A percentile compares a stretch with the other conserved stretches of the same genome.
phyloP scores from a whole-genome alignment of 2,797 vertebrate species.

The Esox lucius region DNA sequence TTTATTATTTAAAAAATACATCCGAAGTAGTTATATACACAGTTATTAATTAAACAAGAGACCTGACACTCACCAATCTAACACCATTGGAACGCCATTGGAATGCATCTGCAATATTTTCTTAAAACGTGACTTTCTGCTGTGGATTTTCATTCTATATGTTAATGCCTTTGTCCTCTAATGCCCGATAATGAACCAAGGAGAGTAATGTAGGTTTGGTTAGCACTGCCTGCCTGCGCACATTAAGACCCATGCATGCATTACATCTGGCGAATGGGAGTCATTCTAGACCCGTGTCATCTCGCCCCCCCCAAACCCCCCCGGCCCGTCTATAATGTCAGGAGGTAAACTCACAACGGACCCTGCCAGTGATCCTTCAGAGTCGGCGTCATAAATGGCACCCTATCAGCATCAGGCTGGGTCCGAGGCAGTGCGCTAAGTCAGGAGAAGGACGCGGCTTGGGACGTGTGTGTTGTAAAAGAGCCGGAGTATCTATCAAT shows the following conservation, averaged over 20 bases:
- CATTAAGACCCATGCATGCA: constrained; percentile 44
- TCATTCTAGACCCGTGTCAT: constrained; percentile 35
- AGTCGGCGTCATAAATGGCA: constrained; percentile 3
- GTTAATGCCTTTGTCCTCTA: constrained; percentile 44
- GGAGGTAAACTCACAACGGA: constrained; percentile 27
- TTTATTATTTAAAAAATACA: too few relatives aligned
- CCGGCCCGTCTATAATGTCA: constrained; percentile 32
- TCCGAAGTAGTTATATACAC: too few relatives aligned
- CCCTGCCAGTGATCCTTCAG: constrained; percentile 15
- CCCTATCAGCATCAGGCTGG: too few relatives aligned
- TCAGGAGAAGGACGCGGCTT: not conserved
- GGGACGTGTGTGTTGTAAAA: too few relatives aligned
- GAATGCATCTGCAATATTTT: not conserved
- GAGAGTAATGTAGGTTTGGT: constrained; percentile 45
- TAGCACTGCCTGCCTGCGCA: constrained; percentile 36
- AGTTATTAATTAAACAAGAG: too few relatives aligned
- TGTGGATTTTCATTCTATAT: constrained; percentile 11
- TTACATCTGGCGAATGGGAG: constrained; percentile 33
- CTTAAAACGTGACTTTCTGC: not conserved
- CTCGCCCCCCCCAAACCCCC: too few relatives aligned
- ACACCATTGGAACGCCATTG: not conserved
- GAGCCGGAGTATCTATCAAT: not conserved
- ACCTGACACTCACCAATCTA: too few relatives aligned
- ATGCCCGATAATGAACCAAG: constrained; percentile 48
- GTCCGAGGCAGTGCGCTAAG: too few relatives aligned